These are phyloP conservation scores for Theristicus caerulescens DNA, from an alignment of 2,113 vertebrate genomes.

Conservation along the genomic window DNA sequence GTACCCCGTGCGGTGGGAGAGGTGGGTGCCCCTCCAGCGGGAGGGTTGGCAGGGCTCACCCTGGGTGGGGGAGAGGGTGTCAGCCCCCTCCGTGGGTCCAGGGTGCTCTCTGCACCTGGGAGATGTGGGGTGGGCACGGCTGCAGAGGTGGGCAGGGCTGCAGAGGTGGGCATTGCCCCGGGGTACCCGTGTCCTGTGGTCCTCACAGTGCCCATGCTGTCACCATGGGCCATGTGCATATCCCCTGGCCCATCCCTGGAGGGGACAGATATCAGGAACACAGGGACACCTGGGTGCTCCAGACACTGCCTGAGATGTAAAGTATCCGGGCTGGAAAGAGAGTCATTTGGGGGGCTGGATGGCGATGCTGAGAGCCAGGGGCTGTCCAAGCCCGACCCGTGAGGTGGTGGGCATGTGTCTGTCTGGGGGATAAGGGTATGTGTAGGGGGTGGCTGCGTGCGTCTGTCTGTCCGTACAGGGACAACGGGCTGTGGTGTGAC, in stretches of 20 bases:
- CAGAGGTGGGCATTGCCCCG: not conserved
- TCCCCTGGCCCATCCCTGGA: not conserved
- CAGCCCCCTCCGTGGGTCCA: not conserved
- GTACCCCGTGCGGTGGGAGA: not conserved
- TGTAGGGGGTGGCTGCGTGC: rapidly evolving
- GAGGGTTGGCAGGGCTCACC: not conserved
- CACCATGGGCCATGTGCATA: not conserved
- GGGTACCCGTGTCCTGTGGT: not conserved
- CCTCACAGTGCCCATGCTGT: not conserved
- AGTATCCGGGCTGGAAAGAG: not conserved
- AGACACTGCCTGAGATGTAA: not conserved
- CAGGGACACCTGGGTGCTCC: not conserved
- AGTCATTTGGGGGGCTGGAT: not conserved
- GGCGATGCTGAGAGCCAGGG: not conserved
- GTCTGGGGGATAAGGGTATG: not conserved
- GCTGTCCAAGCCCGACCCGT: rapidly evolving
- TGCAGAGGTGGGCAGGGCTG: not conserved
- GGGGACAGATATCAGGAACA: not conserved
- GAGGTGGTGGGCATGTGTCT: not conserved
- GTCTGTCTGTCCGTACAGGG: not conserved
- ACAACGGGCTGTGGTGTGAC: not conserved
- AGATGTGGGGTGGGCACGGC: not conserved
- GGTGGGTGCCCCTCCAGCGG: not conserved
- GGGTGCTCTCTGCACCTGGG: not conserved
- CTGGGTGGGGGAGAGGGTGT: not conserved